phyloP scores from a whole-genome alignment of 2,113 vertebrate species.

The human region GRCh38 chrX:136303501-136304000 shows the following conservation, averaged over 20 bases:
- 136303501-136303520: not conserved
- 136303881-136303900: conserved; percentile 29
- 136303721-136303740: not conserved
- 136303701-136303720: not conserved
- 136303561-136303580: not conserved
- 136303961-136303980: conserved; percentile 53
- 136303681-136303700: conserved; percentile 24
- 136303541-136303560: not conserved
- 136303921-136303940: not conserved
- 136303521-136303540: not conserved
- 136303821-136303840: not conserved
- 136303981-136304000: conserved; percentile 41
- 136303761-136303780: not conserved
- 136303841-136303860: not conserved
- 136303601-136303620: not conserved
- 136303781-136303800: not conserved
- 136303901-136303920: not conserved
- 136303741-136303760: not conserved
- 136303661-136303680: not conserved
- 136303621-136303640: not conserved
- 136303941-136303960: conserved; percentile 26
- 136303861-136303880: not conserved
- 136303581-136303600: not conserved
- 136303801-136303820: not conserved
- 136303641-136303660: not conserved